Evolutionary conservation across 2,113 vertebrate species (phyloP).

Genomic region (Microtus pennsylvanicus): DNA sequence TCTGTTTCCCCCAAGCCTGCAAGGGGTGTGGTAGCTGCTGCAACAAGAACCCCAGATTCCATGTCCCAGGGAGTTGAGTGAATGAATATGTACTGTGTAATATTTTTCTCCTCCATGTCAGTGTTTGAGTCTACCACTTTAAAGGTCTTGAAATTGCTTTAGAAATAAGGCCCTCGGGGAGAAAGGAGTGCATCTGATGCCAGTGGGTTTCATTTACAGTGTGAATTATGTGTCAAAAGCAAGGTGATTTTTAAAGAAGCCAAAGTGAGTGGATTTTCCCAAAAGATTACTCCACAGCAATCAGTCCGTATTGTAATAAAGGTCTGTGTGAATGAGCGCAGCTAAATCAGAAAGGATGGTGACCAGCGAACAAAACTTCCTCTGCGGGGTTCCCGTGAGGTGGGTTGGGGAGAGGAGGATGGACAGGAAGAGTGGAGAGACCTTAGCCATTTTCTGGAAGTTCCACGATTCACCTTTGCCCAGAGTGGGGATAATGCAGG

Average conservation of each 20-base stretch:
- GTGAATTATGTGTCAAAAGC: conserved; percentile 55
- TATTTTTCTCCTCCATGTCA: background rate
- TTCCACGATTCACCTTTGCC: conserved; percentile 21
- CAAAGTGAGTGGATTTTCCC: conserved; percentile 46
- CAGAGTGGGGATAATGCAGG: no score
- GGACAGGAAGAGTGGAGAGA: background rate
- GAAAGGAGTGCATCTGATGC: background rate
- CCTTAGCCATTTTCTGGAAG: background rate
- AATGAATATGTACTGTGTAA: background rate
- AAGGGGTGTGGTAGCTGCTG: background rate
- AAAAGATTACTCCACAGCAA: conserved; percentile 69
- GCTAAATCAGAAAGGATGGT: background rate
- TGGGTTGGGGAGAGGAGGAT: background rate
- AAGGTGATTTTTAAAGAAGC: conserved; percentile 39
- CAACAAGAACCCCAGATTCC: background rate
- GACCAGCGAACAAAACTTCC: background rate
- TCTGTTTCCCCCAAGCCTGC: background rate
- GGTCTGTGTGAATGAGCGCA: conserved; percentile 12
- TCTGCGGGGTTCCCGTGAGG: background rate
- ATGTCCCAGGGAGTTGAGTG: background rate
- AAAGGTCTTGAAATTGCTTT: conserved; percentile 49
- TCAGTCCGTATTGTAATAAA: conserved; percentile 65
- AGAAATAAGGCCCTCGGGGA: background rate
- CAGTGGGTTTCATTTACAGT: conserved; percentile 33
- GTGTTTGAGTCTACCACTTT: conserved; percentile 39